Evolutionary conservation across 2,797 vertebrate species (phyloP).

Genomic region (Phyllotis vaccarum): DNA sequence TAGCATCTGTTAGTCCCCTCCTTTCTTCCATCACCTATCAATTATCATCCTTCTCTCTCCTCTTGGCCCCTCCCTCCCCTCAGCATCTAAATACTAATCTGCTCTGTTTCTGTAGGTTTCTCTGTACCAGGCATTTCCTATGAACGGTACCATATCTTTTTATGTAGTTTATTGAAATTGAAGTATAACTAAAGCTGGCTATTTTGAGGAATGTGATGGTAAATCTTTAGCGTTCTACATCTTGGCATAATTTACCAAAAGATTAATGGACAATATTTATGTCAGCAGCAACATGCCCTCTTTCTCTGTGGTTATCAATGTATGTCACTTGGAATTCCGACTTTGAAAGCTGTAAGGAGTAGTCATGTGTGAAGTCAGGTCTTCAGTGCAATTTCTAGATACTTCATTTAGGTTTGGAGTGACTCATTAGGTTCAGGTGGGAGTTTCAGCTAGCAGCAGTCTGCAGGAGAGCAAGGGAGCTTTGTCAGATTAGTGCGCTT

Average conservation of each 20-base stretch:
- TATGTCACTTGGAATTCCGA: not conserved
- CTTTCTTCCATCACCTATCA: not conserved
- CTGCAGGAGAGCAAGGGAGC: conserved; percentile 3
- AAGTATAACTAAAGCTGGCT: conserved; percentile 12
- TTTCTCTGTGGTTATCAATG: not conserved
- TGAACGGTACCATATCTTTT: not conserved
- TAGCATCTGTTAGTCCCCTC: not conserved
- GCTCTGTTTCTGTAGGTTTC: not conserved
- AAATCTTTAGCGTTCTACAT: conserved; percentile 36
- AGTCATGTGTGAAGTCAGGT: conserved; percentile 45
- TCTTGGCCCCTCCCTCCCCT: not conserved
- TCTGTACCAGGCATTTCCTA: not conserved
- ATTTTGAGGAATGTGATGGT: not conserved
- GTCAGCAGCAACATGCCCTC: not conserved
- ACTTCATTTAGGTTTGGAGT: conserved; percentile 52
- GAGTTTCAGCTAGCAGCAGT: conserved; percentile 35
- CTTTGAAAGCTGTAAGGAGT: conserved; percentile 13
- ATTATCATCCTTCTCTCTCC: not conserved
- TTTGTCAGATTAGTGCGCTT: conserved; percentile 14
- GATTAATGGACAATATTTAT: not conserved
- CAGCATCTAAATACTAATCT: not conserved
- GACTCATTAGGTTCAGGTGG: not conserved
- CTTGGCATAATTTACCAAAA: conserved; percentile 36
- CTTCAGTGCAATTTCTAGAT: not conserved
- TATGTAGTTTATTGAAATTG: conserved; percentile 39